Evolutionary conservation across 1,140 invertebrate species (phyloP).

Genomic region (Heliothis subflexa): DNA sequence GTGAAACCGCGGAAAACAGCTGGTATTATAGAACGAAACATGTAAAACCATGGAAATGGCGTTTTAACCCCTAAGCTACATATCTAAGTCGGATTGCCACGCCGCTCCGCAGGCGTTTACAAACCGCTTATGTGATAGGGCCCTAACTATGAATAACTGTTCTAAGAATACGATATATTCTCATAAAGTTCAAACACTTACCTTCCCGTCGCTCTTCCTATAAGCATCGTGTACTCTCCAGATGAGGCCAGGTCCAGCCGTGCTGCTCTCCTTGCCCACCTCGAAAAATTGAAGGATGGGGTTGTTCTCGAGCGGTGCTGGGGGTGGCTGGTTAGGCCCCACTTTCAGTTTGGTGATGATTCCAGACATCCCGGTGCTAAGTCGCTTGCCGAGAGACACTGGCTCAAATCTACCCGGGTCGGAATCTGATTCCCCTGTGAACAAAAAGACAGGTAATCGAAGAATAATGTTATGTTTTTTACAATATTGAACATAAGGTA

Average conservation of each 20-base stretch:
- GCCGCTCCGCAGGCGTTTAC: too few relatives aligned
- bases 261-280: conserved; percentile 94
- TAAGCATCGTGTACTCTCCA: conserved; percentile 97
- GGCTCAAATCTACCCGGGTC: conserved; percentile 1
- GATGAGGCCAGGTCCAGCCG: conserved; percentile 95
- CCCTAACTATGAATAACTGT: too few relatives aligned
- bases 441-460: not conserved
- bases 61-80: too few relatives aligned
- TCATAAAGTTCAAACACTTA: conserved; percentile 85
- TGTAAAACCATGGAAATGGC: too few relatives aligned
- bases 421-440: conserved; percentile 36
- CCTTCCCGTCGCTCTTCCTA: conserved; percentile 96
- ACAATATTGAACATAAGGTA: not conserved
- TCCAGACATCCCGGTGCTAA: conserved; percentile 76
- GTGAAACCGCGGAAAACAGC: too few relatives aligned
- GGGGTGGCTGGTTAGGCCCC: conserved; percentile 76
- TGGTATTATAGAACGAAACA: too few relatives aligned
- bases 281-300: conserved; percentile 96
- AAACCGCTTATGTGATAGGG: too few relatives aligned
- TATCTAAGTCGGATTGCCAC: too few relatives aligned
- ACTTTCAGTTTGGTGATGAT: conserved; percentile 93
- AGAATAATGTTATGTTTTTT: not conserved
- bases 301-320: conserved; percentile 91
- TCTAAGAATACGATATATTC: too few relatives aligned
- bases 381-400: conserved; percentile 60